phyloP scores from a whole-genome alignment of 2,888 invertebrate genomes.

The Tyria jacobaeae region DNA sequence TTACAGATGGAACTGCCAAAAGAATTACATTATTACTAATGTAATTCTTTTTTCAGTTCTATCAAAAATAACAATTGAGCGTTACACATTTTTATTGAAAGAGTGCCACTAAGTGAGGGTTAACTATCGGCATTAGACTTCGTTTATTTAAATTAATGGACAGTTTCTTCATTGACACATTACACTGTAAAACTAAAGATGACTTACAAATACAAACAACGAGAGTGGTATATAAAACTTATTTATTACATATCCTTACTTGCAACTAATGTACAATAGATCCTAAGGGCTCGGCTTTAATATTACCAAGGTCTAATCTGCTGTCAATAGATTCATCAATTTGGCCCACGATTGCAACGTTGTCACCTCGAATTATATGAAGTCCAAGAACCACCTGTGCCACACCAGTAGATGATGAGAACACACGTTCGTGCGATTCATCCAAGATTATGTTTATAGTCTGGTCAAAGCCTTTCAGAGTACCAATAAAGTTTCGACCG shows the following conservation, averaged over 20 bases:
- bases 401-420: conserved; percentile 96
- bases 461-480: conserved; percentile 99
- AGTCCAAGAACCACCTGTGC: conserved; percentile 95
- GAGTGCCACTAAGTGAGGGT: too few relatives aligned
- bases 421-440: conserved; percentile 99
- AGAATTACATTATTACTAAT: too few relatives aligned
- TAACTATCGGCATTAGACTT: too few relatives aligned
- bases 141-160: too few relatives aligned
- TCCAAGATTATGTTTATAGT: conserved; percentile 99
- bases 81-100: too few relatives aligned
- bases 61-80: too few relatives aligned
- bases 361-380: conserved; percentile 99
- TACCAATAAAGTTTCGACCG: conserved; percentile 98
- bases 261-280: conserved; percentile 92
- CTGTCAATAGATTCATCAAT: conserved; percentile 94
- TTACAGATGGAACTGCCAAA: too few relatives aligned
- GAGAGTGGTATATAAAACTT: conserved; percentile 38
- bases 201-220: conserved; percentile 24
- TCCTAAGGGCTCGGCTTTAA: conserved; percentile 94
- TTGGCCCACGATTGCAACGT: conserved; percentile 96
- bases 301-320: conserved; percentile 91
- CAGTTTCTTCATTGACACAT: too few relatives aligned
- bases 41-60: too few relatives aligned
- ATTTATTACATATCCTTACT: conserved; percentile 62
- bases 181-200: background rate